phyloP scores from a whole-genome alignment of 92 coral and sea anemone genomes.

The Phenganax subtilis region DNA sequence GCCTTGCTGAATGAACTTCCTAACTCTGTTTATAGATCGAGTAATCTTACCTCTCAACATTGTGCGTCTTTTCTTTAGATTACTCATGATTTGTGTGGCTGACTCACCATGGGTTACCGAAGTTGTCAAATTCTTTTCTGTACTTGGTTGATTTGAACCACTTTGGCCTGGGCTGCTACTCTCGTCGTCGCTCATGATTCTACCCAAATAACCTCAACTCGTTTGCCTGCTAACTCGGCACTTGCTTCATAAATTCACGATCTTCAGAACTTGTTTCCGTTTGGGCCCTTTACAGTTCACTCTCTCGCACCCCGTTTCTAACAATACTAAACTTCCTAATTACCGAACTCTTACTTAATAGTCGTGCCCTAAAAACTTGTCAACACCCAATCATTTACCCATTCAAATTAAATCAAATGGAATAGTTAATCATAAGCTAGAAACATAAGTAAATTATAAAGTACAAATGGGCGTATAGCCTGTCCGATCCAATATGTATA shows the following conservation, averaged over 20 bases:
- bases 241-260: neutral
- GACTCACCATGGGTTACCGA: neutral
- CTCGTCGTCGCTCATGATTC: conserved; percentile 18
- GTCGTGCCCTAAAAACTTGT: too few relatives aligned
- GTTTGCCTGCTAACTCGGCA: conserved; percentile 28
- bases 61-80: conserved; percentile 21
- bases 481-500: too few relatives aligned
- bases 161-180: conserved; percentile 5
- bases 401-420: too few relatives aligned
- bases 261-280: conserved; percentile 36
- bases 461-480: too few relatives aligned
- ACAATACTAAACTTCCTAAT: too few relatives aligned
- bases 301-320: too few relatives aligned
- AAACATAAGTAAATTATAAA: too few relatives aligned
- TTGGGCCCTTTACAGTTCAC: too few relatives aligned
- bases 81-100: neutral
- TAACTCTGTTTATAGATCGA: conserved; percentile 37
- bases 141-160: neutral
- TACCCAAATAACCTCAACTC: conserved; percentile 11
- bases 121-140: neutral
- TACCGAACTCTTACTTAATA: too few relatives aligned
- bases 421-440: too few relatives aligned
- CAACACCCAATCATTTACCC: too few relatives aligned
- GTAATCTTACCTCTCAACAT: conserved; percentile 24
- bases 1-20: conserved; percentile 25